These are phyloP conservation scores for Pyrrhia umbra DNA, from an alignment of 2,888 invertebrate genomes.

Conservation along the genomic window DNA sequence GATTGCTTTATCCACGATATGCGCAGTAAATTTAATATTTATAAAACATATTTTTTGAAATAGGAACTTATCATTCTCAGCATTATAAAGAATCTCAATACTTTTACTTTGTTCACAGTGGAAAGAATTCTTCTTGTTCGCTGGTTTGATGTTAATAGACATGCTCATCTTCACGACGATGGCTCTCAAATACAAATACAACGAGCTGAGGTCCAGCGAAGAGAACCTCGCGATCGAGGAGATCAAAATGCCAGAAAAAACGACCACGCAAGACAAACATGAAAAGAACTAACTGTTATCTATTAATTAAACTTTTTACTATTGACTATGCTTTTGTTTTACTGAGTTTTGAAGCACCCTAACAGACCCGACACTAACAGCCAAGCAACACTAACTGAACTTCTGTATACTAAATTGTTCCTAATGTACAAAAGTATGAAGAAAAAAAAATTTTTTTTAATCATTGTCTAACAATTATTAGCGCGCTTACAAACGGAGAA, in stretches of 20 bases:
- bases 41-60: too few species aligned
- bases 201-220: slow-evolving; percentile 79
- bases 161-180: slow-evolving; percentile 95
- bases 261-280: slow-evolving; percentile 37
- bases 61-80: too few species aligned
- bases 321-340: slow-evolving; percentile 26
- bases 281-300: slow-evolving; percentile 52
- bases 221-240: slow-evolving; percentile 77
- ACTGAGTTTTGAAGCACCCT: neutral
- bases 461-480: too few species aligned
- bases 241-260: slow-evolving; percentile 77
- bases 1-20: too few species aligned
- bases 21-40: too few species aligned
- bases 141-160: slow-evolving; percentile 95
- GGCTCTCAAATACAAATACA: slow-evolving; percentile 95
- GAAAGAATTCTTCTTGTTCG: slow-evolving; percentile 96
- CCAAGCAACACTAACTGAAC: too few species aligned
- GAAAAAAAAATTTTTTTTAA: too few species aligned
- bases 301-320: slow-evolving; percentile 59
- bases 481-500: too few species aligned
- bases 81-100: neutral
- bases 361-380: too few species aligned
- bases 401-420: too few species aligned
- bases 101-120: slow-evolving; percentile 90
- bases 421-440: too few species aligned